Conservation (phyloP, 2,797 vertebrate species). For the Ctenosaura bakeri region DNA sequence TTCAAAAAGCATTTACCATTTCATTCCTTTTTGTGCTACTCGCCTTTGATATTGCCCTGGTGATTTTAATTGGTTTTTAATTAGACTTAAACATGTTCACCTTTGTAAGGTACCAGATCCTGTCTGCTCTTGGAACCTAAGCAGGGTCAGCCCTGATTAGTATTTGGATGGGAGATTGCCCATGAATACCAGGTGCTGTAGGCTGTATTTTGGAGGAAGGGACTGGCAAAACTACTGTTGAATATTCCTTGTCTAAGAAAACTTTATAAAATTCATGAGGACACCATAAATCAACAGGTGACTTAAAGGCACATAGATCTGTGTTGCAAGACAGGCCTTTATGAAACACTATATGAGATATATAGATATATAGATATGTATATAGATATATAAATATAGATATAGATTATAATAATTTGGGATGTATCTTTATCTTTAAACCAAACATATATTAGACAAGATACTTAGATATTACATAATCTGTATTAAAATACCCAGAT, state of each 20-base stretch:
- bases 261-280: too few species aligned
- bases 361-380: too few species aligned
- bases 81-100: background rate
- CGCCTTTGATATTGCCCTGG: background rate
- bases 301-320: too few species aligned
- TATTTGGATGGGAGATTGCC: too few species aligned
- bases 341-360: background rate
- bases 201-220: too few species aligned
- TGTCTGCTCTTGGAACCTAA: too few species aligned
- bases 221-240: too few species aligned
- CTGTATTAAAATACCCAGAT: background rate
- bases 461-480: background rate
- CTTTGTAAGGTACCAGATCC: background rate
- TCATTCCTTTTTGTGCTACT: background rate
- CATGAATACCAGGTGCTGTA: too few species aligned
- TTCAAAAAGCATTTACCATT: background rate
- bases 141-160: too few species aligned
- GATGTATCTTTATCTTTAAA: background rate
- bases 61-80: background rate
- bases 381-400: background rate
- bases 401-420: background rate
- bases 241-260: too few species aligned
- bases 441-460: background rate
- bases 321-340: background rate
- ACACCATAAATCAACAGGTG: too few species aligned